A percentile compares a stretch with the other conserved stretches of the same genome.
These are phyloP conservation scores for Archaeoteleia sp. DNA, from an alignment of 2,888 invertebrate genomes.

Conservation along the genomic window DNA sequence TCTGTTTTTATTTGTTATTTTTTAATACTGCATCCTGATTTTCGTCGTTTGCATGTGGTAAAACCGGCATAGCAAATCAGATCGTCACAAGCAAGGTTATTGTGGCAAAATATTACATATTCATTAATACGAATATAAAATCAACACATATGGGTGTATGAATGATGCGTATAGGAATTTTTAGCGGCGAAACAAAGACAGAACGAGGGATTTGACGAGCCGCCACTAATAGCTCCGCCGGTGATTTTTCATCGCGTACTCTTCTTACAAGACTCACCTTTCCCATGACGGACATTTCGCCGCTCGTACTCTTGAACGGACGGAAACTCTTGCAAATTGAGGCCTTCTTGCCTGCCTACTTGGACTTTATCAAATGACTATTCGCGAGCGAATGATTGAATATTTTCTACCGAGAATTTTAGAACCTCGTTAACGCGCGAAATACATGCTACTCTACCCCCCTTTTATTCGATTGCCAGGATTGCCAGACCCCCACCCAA, in stretches of 20 bases:
- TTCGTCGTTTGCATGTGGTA: too few relatives aligned
- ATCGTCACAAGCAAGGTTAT: too few relatives aligned
- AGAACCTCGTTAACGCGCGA: conserved; percentile 70
- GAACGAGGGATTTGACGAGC: conserved; percentile 10
- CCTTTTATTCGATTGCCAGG: conserved; percentile 71
- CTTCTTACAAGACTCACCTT: conserved; percentile 64
- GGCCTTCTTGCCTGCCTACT: conserved; percentile 17
- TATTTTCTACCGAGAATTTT: conserved; percentile 46
- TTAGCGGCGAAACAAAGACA: conserved; percentile 14
- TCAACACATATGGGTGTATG: too few relatives aligned
- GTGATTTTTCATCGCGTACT: conserved; percentile 9
- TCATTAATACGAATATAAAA: too few relatives aligned
- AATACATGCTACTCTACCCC: conserved; percentile 68
- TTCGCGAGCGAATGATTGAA: conserved; percentile 21
- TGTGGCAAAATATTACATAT: too few relatives aligned
- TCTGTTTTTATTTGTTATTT: too few relatives aligned
- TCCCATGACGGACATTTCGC: conserved; percentile 73
- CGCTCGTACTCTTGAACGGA: conserved; percentile 46
- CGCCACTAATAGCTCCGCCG: background rate
- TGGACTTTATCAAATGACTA: conserved; percentile 7
- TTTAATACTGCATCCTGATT: too few relatives aligned
- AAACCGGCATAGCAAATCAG: too few relatives aligned
- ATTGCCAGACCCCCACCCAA: conserved; percentile 35
- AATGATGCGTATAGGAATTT: background rate
- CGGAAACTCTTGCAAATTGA: conserved; percentile 51